Conservation (phyloP, 2,797 vertebrate genomes). For the Scolopax rusticola region DNA sequence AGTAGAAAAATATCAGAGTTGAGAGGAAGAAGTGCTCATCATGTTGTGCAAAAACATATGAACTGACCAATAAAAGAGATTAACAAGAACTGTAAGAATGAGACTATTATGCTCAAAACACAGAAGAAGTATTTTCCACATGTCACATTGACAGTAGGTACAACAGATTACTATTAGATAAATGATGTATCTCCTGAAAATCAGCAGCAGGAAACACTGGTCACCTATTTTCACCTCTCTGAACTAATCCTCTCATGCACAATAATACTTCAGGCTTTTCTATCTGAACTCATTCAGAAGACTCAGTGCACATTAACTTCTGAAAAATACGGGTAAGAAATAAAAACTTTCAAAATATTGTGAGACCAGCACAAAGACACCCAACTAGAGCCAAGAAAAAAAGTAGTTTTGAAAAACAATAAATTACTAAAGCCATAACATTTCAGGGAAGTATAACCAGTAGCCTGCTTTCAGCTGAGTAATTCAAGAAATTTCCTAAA, state of each 20-base stretch:
- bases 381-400: not conserved
- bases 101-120: not conserved
- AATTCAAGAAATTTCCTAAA: not conserved
- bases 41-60: not conserved
- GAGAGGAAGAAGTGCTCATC: not conserved
- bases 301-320: not conserved
- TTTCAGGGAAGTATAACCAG: not conserved
- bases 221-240: not conserved
- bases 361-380: not conserved
- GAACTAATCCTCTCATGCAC: not conserved
- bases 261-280: not conserved
- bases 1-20: not conserved
- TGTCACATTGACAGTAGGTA: not conserved
- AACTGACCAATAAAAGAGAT: not conserved
- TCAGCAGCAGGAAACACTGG: not conserved
- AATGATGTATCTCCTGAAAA: not conserved
- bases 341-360: not conserved
- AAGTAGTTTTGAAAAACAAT: not conserved
- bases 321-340: not conserved
- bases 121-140: not conserved
- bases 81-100: not conserved
- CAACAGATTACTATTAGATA: not conserved
- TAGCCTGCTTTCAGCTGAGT: not conserved
- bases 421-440: not conserved
- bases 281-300: not conserved